Percentiles rank a stretch among this genome's conserved stretches.
phyloP scores from a whole-genome alignment of 2,888 invertebrate genomes.

The Aphodius sticticus region DNA sequence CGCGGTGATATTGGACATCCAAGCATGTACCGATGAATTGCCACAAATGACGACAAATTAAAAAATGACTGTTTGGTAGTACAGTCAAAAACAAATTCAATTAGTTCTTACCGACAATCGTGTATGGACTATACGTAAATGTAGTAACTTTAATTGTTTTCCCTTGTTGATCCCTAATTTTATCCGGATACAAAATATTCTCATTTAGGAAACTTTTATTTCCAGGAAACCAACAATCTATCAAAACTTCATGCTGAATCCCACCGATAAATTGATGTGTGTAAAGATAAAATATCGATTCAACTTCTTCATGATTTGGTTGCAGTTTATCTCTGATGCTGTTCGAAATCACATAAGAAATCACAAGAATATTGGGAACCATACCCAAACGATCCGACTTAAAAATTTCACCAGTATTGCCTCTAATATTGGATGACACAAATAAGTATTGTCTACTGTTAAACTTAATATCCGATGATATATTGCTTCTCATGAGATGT shows the following conservation, averaged over 20 bases:
- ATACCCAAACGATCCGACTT: not conserved
- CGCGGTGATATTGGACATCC: too few relatives aligned
- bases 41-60: not conserved
- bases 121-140: conserved; percentile 35
- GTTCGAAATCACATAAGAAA: not conserved
- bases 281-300: not conserved
- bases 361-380: conserved; percentile 6
- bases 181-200: conserved; percentile 31
- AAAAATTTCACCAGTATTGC: not conserved
- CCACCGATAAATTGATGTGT: conserved; percentile 12
- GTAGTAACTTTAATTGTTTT: conserved; percentile 33
- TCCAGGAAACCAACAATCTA: conserved; percentile 26
- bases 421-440: not conserved
- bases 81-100: not conserved
- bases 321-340: not conserved
- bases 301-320: not conserved
- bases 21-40: too few relatives aligned
- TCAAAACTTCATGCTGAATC: not conserved
- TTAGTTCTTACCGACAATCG: conserved; percentile 29
- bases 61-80: not conserved
- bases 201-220: conserved; percentile 25
- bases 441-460: conserved; percentile 15
- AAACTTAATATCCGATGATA: conserved; percentile 6
- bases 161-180: conserved; percentile 31
- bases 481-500: conserved; percentile 5